Base-by-base conservation (phyloP, 2,888 invertebrate species). In the Tortrix viridana region DNA sequence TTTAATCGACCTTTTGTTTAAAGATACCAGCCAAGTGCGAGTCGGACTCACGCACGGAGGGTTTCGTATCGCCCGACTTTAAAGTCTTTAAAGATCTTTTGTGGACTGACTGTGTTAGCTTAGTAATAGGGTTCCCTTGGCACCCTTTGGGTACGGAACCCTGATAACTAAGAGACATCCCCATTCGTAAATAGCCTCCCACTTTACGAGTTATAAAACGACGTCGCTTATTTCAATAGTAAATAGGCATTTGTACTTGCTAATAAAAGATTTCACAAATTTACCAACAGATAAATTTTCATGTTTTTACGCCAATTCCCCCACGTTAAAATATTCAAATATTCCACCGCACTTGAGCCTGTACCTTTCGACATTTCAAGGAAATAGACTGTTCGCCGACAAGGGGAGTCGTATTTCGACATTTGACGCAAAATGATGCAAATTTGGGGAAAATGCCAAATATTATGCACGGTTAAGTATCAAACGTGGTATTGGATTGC, bases 321-420 rank as follows among this genome's bases (percentile, higher is more conserved):
- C 75, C 72, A 82, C 80, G 83, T 79, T 87, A 83, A 87, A 85
- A 84, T 89, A 89, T 89, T 89, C 86, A 89, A 85, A 89, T 89
- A 87, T 88, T 88, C 88, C 80, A 84, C 80, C 81, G 76, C 84
- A 84, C 85, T 87, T 85, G 86, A 85, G 83, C 81, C 82, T 77
- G 73, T 74, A 81, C 84, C 81, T 81, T 75, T 78, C 84, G 85
- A 87, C 84, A 87, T 88, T 87, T 83, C 80, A 88, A 88, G 86
- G 82, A 88, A 88, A 88, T 87, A 83, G 82, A 86, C 80, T 76
- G 79, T 80, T 83, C 82, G 81, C 81, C 81, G 86, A 84, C 83
- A 79, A 82, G 82, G 83, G 82, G 82, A 85, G 84, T 83, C 77
- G 78, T 84, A 83, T 12, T 84, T 82, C 84, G 81, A 85, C 81